Conservation (phyloP, 1,140 invertebrate genomes). For the Dendrolimus kikuchii region DNA sequence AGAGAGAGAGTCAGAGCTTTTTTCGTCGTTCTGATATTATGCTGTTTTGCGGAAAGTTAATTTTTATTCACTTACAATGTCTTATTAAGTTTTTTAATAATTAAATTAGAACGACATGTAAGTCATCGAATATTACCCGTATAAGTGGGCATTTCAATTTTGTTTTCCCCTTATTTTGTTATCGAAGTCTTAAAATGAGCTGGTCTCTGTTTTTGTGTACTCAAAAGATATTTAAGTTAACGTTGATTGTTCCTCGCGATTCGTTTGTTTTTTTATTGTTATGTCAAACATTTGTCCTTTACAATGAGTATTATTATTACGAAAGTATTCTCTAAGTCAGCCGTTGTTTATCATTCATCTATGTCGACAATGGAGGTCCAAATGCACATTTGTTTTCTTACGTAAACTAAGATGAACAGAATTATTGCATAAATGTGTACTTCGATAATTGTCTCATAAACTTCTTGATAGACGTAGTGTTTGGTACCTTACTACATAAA, state of each 20-base stretch:
- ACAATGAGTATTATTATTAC: slow-evolving; percentile 35
- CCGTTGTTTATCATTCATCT: slow-evolving; percentile 47
- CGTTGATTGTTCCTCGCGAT: slow-evolving; percentile 32
- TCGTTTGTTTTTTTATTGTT: slow-evolving; percentile 24
- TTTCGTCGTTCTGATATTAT: too few species aligned
- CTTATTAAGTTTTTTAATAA: neutral
- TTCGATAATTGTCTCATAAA: too few species aligned
- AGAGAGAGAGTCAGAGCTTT: too few species aligned
- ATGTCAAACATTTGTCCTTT: slow-evolving; percentile 23
- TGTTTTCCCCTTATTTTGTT: slow-evolving; percentile 44
- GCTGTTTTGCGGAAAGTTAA: slow-evolving; percentile 31
- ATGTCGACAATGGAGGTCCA: slow-evolving; percentile 65
- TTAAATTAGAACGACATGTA: too few species aligned
- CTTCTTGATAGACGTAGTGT: slow-evolving; percentile 3
- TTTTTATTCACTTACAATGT: slow-evolving; percentile 5
- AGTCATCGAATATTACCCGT: too few species aligned
- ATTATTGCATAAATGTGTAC: too few species aligned
- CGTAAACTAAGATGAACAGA: slow-evolving; percentile 43
- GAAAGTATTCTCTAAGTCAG: slow-evolving; percentile 44
- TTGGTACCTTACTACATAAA: slow-evolving; percentile 20
- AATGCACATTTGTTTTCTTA: slow-evolving; percentile 61
- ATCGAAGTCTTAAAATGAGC: slow-evolving; percentile 54
- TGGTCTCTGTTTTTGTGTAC: slow-evolving; percentile 66
- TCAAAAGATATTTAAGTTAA: slow-evolving; percentile 53
- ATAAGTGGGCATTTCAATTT: slow-evolving; percentile 45